These are phyloP conservation scores for Branchinecta sandiegonensis DNA, from an alignment of 2,888 invertebrate species.

Conservation along the genomic window DNA sequence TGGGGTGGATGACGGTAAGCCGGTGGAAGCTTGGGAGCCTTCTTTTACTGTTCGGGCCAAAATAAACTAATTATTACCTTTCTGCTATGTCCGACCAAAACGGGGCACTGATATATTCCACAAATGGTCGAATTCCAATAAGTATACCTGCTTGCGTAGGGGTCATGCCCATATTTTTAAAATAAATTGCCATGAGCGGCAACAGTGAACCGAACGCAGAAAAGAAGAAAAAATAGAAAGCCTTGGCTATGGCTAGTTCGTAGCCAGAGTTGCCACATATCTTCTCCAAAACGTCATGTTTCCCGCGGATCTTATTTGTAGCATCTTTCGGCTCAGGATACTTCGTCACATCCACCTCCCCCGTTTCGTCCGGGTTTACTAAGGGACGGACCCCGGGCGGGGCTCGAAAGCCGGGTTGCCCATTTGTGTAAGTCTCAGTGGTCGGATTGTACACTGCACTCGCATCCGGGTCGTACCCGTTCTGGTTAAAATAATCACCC, in stretches of 20 bases:
- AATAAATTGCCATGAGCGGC: constrained; percentile 96
- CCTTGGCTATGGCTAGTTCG: constrained; percentile 83
- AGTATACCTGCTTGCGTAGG: constrained; percentile 83
- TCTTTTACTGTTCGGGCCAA: too few relatives aligned
- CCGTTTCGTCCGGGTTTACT: constrained; percentile 65
- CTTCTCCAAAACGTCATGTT: constrained; percentile 66
- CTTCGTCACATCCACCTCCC: constrained; percentile 63
- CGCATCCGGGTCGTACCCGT: background rate
- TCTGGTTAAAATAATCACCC: too few relatives aligned
- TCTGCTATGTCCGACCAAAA: constrained; percentile 96
- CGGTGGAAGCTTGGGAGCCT: too few relatives aligned
- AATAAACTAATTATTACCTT: constrained; percentile 38
- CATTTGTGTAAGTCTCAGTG: background rate
- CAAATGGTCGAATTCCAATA: constrained; percentile 90
- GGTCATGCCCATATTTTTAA: constrained; percentile 99
- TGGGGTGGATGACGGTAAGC: too few relatives aligned
- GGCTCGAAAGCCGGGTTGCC: background rate
- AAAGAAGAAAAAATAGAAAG: constrained; percentile 98
- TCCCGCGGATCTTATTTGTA: constrained; percentile 75
- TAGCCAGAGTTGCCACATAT: constrained; percentile 62
- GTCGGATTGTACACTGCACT: background rate
- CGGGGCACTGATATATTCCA: constrained; percentile 91
- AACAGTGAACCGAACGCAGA: constrained; percentile 96
- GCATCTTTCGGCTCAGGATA: constrained; percentile 69
- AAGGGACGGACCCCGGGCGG: constrained; percentile 44